phyloP scores from a whole-genome alignment of 1,140 invertebrate genomes.

The Calosoma granatense region DNA sequence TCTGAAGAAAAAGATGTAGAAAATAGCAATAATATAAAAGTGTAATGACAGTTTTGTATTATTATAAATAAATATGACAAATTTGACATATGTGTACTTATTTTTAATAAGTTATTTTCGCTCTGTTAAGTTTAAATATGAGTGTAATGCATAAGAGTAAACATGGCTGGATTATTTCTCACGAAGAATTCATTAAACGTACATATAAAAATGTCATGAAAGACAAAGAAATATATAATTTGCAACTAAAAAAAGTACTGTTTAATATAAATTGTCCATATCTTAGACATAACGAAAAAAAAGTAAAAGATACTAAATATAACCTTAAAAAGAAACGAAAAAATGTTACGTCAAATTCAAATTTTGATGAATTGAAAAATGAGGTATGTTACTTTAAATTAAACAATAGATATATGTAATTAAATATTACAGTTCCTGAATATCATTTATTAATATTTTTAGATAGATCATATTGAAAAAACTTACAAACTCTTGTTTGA shows the following conservation, averaged over 20 bases:
- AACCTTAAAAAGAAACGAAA: constrained; percentile 11
- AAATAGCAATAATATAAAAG: constrained; percentile 13
- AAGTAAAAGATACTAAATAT: constrained; percentile 9
- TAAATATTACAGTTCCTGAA: too few species aligned
- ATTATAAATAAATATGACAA: too few species aligned
- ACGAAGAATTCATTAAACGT: constrained; percentile 11
- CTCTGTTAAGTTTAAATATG: background rate
- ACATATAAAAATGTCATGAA: background rate
- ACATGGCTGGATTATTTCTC: constrained; percentile 14
- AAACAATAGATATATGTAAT: background rate
- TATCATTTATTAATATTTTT: too few species aligned
- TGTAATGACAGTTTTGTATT: constrained; percentile 6
- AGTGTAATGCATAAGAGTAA: constrained; percentile 4
- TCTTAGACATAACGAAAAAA: constrained; percentile 9
- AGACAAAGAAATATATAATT: background rate
- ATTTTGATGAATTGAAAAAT: background rate
- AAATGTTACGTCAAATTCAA: background rate
- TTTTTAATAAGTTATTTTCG: too few species aligned
- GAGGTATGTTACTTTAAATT: constrained; percentile 11
- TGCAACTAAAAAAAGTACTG: constrained; percentile 12
- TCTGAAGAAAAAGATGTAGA: constrained; percentile 23
- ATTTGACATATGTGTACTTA: too few species aligned
- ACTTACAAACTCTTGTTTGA: background rate
- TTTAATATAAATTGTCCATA: constrained; percentile 18
- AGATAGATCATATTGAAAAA: constrained; percentile 7